Base-by-base conservation (phyloP, 2,888 invertebrate species). In the Lumbricus terrestris region DNA sequence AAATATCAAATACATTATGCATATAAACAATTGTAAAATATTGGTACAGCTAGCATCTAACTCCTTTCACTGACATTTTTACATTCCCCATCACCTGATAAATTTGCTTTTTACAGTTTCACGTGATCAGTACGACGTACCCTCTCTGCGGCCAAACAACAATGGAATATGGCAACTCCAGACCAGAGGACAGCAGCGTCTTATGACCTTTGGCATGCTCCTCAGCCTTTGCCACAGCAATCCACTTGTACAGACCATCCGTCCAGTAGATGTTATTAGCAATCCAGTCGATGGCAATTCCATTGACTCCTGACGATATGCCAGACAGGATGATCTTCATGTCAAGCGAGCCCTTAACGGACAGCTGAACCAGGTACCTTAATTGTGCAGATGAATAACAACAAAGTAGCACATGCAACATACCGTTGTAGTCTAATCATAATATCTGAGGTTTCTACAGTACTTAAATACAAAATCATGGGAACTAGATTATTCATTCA, bases 171-270 rank as follows among this genome's bases (percentile, higher is more conserved):
- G 94, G 94, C 38, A 92, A 92, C 38, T 94, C 93, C 40, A 94
- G 92, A 6, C 90, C 91, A 11, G 90, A 90, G n/a, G 82, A 40
- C 5, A 92, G 33, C 33, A 92, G 18, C 5, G 90, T 90, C 38
- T 85, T 89, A 20, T 82, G 47, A 11, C 69, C 35, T 82, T 38
- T 37, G 13, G 91, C 91, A 54, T 89, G 91, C 54, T 82, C 88
- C 54, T 90, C 91, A 29, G 91, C 90, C 33, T 90, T 89, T 33
- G 93, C 93, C 93, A 94, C 92, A 38, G 93, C 92, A 85, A 94
- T 93, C 94, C 94, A 94, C 92, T 94, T 93, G 91, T 94, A 94
- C 69, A 94, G 92, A 16, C 93, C 92, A 91, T 94, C 94, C 13
- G 94, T 93, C 93, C 93, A 94, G 91, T 94, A 94, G 23, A 94